Base-by-base conservation (phyloP, 2,113 vertebrate species). In the Syngnathus typhle region DNA sequence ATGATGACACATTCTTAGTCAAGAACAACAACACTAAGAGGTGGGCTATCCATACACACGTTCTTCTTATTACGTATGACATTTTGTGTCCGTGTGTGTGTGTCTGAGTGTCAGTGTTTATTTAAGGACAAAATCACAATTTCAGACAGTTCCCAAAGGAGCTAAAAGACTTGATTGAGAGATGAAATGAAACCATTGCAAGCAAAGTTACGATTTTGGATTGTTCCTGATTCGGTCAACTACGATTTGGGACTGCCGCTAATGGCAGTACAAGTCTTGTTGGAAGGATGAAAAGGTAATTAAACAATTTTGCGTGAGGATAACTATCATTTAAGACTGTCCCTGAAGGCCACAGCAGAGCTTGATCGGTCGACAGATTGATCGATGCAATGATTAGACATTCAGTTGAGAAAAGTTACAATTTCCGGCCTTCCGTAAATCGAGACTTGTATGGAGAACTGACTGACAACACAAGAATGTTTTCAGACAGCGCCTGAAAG, bases 401-500 rank as follows among this genome's bases (percentile, higher is more conserved):
- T 21, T 52, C 15, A n/a, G 5, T 52, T 52, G n/a, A 54, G 51
- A 16, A 54, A 54, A 54, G 51, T 23, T 54, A 11, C 5, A 9
- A 54, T 49, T 49, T 19, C 18, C 16, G 4, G 1, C 51, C 9
- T 54, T 21, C 7, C 19, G 6, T 21, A 9, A 52, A 52, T 19
- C 21, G 8, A 54, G 52, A 54, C 21, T 27, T 55, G 21, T 23
- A 55, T 23, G 4, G 18, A 37, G 43, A 8, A 43, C 4, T 12
- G 5, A 47, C 6, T 16, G 6, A 47, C 11, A 11, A 47, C 15
- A 1, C 5, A 16, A 60, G 36, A 11, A 54, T 23, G 12, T 9
- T 23, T 55, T 55, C 11, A 55, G 4, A 55, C 3, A 5, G 21
- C 27, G 9, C n/a, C 23, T 55, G 9, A 60, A 77, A 73, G 81